phyloP scores from a whole-genome alignment of 2,888 invertebrate genomes.

The Mythimna impura region DNA sequence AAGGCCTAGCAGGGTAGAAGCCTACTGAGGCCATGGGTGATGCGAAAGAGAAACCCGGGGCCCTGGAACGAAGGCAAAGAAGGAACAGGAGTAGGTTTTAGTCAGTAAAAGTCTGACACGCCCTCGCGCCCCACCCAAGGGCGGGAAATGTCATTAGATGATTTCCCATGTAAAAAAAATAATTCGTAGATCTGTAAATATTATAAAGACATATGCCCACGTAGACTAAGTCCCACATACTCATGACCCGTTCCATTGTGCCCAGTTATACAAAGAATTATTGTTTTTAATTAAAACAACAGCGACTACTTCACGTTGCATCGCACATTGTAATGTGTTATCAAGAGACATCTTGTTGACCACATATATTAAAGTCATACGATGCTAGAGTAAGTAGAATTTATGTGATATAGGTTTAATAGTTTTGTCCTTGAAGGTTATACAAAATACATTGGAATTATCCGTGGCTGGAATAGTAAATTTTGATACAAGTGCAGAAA shows the following conservation, averaged over 20 bases:
- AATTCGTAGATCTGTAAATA: no score
- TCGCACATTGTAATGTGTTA: slow-evolving; percentile 15
- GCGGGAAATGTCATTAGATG: no score
- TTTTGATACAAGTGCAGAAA: no score
- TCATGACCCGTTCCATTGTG: slow-evolving; percentile 39
- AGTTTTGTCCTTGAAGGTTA: not conserved
- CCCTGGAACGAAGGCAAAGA: no score
- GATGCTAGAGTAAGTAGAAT: slow-evolving; percentile 2
- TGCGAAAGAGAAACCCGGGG: no score
- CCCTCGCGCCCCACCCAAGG: no score
- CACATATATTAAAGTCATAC: slow-evolving; percentile 16
- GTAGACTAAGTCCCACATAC: slow-evolving; percentile 7
- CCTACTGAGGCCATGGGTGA: no score
- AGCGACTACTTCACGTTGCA: slow-evolving; percentile 58
- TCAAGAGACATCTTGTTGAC: slow-evolving; percentile 17
- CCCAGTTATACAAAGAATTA: slow-evolving; percentile 63
- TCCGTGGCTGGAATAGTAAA: no score
- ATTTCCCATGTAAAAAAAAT: no score
- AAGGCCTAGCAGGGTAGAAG: no score
- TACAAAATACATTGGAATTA: not conserved
- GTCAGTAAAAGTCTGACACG: no score
- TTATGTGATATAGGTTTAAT: not conserved
- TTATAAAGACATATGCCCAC: slow-evolving; percentile 27
- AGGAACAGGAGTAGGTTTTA: no score
- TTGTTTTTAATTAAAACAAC: slow-evolving; percentile 79